A percentile compares a stretch with the other conserved stretches of the same genome.
Evolutionary conservation across 2,113 vertebrate genomes (phyloP).

Genomic region (Ia io): DNA sequence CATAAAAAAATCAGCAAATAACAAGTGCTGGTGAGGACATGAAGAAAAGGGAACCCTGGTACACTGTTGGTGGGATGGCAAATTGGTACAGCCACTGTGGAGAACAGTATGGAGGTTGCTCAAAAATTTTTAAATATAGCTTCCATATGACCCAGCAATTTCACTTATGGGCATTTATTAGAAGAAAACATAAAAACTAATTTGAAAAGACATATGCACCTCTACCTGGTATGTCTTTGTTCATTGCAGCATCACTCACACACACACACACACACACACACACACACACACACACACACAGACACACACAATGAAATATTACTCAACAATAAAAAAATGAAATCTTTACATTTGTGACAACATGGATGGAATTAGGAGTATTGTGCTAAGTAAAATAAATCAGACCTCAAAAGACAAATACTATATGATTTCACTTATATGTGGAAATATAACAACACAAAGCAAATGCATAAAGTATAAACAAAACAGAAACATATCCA

Average conservation of each 20-base stretch:
- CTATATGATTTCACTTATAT: background rate
- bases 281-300: background rate
- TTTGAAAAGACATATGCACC: background rate
- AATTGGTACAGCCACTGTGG: too few relatives aligned
- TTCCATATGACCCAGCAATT: background rate
- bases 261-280: background rate
- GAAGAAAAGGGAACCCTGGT: background rate
- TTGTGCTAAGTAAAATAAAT: background rate
- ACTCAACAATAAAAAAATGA: background rate
- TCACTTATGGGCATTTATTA: background rate
- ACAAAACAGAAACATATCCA: background rate
- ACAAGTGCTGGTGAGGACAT: background rate
- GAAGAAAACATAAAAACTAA: background rate
- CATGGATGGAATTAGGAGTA: too few relatives aligned
- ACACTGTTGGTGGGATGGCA: background rate
- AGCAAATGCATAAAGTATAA: background rate
- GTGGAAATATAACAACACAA: background rate
- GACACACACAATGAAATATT: background rate
- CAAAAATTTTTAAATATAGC: background rate
- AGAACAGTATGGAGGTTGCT: too few relatives aligned
- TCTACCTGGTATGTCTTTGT: background rate
- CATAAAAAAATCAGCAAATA: background rate
- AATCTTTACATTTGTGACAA: background rate
- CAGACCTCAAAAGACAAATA: background rate
- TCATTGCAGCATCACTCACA: background rate